Base-by-base conservation (phyloP, 2,113 vertebrate species). In the Galeopterus variegatus region DNA sequence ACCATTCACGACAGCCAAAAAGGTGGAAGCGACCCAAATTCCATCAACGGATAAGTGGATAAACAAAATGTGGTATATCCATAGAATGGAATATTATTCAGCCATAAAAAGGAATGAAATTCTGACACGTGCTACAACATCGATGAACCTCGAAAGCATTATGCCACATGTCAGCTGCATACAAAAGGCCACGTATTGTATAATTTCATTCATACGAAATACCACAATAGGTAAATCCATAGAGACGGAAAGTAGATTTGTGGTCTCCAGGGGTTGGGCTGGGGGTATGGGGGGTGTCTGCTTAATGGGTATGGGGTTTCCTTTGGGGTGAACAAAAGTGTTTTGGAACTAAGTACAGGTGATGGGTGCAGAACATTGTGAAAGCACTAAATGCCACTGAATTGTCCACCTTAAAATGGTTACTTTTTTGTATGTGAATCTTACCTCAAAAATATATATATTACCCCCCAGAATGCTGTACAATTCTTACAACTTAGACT, bases 51-150 rank as follows among this genome's bases (percentile, higher is more conserved):
- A n/a, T 60, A 54, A 72, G 23, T 1, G 23, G 24, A 36, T 24
- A 21, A 18, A 10, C n/a, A 33, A 33, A 15, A 62, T 26, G 28
- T 33, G 64, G 31, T 33, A 28, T 67, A 4, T 33, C 64, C 64
- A 33, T 4, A 69, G 15, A 7, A 33, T 3, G 33, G 69, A 36
- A 41, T 12, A 11, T 52, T 5, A 5, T 19, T 52, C 50, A 77
- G 64, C 48, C 62, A 3, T 12, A 8, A n/a, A 36, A 28, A 56
- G 65, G 65, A 23, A 54, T 12, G 21, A 24, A 17, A 14, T 26
- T 36, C 33, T 8, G 48, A 36, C 33, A 8, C 21, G 24, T 2
- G n/a, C 50, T 4, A 2, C 58, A 18, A 11, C 5, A 0, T 5
- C 1, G 41, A 48, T 69, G 67, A 69, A 18, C 58, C 41, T 3